Evolutionary conservation across 2,113 vertebrate genomes (phyloP), one percentile per base, ranked within the genome.

Genomic region (Microtus pennsylvanicus): DNA sequence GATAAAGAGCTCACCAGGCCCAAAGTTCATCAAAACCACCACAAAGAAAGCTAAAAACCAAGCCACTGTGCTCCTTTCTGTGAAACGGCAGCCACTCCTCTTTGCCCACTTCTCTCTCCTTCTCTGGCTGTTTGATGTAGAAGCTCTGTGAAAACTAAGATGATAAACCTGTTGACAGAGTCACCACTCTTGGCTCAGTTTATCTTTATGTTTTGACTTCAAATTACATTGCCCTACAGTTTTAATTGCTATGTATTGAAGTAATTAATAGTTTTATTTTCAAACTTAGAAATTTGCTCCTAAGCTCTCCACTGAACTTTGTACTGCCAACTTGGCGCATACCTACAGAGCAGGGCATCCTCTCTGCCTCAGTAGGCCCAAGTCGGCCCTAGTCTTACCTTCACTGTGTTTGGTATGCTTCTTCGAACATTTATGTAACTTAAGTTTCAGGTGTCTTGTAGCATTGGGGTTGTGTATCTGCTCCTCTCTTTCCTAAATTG

Each of bases 201-300:
- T 78, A 69, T 81, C 16, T 55, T 55, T 35, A 77, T 70, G 33
- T 94, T 92, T n/a, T 90, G 45, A 80, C 55, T 92, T 86, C n/a
- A 74, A 83, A 24, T 74, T 63, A 52, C 24, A 89, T 13, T 92
- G 65, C 47, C 52, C 47, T 16, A 55, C 22, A 90, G 38, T 75
- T 92, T 86, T 92, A 69, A 75, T 69, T 82, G 75, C 52, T 90
- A 61, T 77, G 24, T 77, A 65, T 82, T 87, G 22, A 90, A 82
- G 24, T 33, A 38, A 76, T 47, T 14, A 67, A 74, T 75, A 82
- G 65, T 42, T 91, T 83, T 77, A 72, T n/a, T 47, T 94, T 75
- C 75, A 87, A 74, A 87, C 28, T 35, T 69, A 77, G 69, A 92
- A n/a, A 38, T 55, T 42, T 65, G 83, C 22, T 61, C 24, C 35